Evolutionary conservation across 2,888 invertebrate genomes (phyloP), one percentile per base, ranked within the genome.

Genomic region (Phyllotreta striolata): DNA sequence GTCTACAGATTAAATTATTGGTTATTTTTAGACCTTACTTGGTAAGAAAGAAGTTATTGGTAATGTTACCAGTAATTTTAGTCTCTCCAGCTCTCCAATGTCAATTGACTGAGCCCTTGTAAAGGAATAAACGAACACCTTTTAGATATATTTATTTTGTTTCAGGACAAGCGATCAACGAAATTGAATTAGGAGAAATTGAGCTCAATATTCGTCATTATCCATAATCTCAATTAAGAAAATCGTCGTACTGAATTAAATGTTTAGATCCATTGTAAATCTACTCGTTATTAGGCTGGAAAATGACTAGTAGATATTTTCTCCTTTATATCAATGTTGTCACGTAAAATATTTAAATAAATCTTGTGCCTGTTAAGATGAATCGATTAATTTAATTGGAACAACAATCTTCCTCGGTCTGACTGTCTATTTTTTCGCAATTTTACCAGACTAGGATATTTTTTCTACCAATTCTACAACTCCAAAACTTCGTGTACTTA

Each of bases 161-260:
- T 73, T 44, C 65, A 74, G 74, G 72, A 70, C 9, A 73, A 73
- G 46, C 67, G 72, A 66, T 71, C 73, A 10, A 56, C 68, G 10
- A 69, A 66, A 40, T 66, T 66, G 49, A 64, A 69, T 47, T 70
- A 57, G 66, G 66, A 59, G 14, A 35, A n/a, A 12, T 39, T 14
- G 38, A 24, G 44, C 59, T 49, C 52, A 41, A 7, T n/a, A 5
- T 40, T 46, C 49, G n/a, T 37, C 43, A 46, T 46, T 14, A 47
- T 10, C 39, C 24, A 46, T 24, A 43, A 24, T 37, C 40, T 38
- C 39, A 47, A 58, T 10, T 49, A 35, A 49, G 37, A n/a, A 49
- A 49, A 49, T 6, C 47, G 40, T 58, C 24, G 58, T 58, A 62
- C 38, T 62, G 56, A 62, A 1, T 56, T 34, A 9, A 41, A 12